Conservation (phyloP, 1,140 invertebrate species). For the Papilio glaucus region DNA sequence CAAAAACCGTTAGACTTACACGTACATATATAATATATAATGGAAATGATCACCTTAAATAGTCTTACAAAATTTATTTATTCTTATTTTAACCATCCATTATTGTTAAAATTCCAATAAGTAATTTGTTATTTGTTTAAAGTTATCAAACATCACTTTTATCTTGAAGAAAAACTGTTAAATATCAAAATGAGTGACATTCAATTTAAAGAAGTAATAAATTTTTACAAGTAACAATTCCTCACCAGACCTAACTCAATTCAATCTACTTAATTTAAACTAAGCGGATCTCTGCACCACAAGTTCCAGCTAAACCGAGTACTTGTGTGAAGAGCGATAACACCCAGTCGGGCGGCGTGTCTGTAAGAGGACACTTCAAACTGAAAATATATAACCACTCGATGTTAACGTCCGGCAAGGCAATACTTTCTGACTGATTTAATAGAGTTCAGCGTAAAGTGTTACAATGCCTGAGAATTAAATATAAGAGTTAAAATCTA, state of each 20-base stretch:
- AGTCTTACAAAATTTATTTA: too few species aligned
- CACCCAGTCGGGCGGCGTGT: neutral
- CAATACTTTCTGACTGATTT: neutral
- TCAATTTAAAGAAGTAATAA: neutral
- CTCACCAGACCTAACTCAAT: neutral
- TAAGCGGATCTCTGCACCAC: slow-evolving; percentile 4
- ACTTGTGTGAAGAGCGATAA: slow-evolving; percentile 30
- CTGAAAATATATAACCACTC: slow-evolving; percentile 22
- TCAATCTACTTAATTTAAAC: slow-evolving; percentile 17
- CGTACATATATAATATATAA: too few species aligned
- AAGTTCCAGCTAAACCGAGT: neutral
- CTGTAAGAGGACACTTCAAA: slow-evolving; percentile 12
- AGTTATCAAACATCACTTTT: too few species aligned
- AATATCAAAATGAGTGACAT: neutral
- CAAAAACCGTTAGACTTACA: too few species aligned
- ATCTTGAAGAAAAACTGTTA: neutral
- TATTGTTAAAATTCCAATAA: too few species aligned
- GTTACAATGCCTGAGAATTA: too few species aligned
- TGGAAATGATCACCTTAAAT: too few species aligned
- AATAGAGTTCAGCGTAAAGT: too few species aligned
- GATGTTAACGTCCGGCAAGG: too few species aligned
- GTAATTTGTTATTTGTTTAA: too few species aligned
- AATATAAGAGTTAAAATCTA: too few species aligned
- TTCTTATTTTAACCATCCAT: too few species aligned
- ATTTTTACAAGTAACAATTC: neutral